Conservation (phyloP, 2,888 invertebrate species). For the Brachylomia viminalis region DNA sequence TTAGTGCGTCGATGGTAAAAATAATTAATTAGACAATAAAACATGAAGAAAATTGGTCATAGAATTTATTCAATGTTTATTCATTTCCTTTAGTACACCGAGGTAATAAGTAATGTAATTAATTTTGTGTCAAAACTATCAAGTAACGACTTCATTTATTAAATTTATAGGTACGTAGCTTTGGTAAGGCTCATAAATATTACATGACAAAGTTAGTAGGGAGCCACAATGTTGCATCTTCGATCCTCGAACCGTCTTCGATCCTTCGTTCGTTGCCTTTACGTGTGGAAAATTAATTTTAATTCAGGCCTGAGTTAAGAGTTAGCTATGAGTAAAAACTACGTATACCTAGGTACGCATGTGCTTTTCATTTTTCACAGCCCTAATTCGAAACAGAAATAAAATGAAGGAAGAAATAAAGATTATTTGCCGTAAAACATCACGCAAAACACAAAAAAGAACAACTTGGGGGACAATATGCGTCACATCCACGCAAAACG, state of each 20-base stretch:
- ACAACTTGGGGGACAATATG: neutral
- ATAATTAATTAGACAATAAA: too few relatives aligned
- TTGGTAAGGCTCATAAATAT: slow-evolving; percentile 11
- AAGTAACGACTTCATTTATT: slow-evolving; percentile 15
- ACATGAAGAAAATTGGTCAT: neutral
- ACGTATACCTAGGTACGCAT: too few relatives aligned
- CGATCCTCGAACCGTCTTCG: too few relatives aligned
- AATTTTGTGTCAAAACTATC: neutral
- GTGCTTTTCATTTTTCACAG: neutral
- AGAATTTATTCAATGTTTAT: neutral
- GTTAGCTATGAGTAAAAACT: neutral
- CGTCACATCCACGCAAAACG: neutral
- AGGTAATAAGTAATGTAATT: slow-evolving; percentile 19
- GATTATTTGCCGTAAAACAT: neutral
- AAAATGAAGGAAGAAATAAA: neutral
- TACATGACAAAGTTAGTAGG: slow-evolving; percentile 12
- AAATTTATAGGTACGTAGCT: slow-evolving; percentile 1
- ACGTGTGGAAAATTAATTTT: neutral
- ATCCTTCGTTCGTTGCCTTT: too few relatives aligned
- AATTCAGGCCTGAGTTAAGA: neutral
- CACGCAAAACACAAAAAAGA: neutral
- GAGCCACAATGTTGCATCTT: slow-evolving; percentile 15
- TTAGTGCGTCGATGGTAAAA: too few relatives aligned
- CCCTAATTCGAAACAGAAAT: neutral
- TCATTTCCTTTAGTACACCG: neutral